These are phyloP conservation scores for Leptobrachium leishanense DNA, from an alignment of 2,113 vertebrate genomes.

Conservation along the genomic window DNA sequence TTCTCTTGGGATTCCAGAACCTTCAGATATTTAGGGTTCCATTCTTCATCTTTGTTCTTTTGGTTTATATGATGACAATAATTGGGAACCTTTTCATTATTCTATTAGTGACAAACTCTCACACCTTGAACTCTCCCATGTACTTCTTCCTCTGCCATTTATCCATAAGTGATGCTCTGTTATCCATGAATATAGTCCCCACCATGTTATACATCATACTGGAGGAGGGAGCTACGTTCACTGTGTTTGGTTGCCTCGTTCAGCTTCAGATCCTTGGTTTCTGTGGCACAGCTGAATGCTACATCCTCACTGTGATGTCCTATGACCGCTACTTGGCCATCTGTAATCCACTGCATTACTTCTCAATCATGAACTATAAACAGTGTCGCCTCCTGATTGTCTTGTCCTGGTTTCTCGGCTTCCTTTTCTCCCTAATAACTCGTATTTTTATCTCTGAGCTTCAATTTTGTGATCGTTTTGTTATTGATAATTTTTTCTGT, in stretches of 20 bases:
- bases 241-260: constrained; percentile 14
- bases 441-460: not conserved
- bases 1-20: constrained; percentile 34
- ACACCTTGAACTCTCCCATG: constrained; percentile 10
- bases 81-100: constrained; percentile 1
- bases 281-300: constrained; percentile 30
- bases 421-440: constrained; percentile 13
- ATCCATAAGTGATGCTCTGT: constrained; percentile 5
- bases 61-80: not conserved
- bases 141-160: constrained; percentile 30
- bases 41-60: not conserved
- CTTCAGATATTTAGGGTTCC: not conserved
- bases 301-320: constrained; percentile 49
- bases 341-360: constrained; percentile 47
- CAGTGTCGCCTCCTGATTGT: constrained; percentile 32
- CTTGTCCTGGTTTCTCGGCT: constrained; percentile 45
- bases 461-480: not conserved
- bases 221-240: not conserved
- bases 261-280: constrained; percentile 11
- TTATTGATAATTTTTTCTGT: constrained; percentile 7
- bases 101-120: not conserved
- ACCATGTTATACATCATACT: not conserved
- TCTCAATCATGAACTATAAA: constrained; percentile 45
- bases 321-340: constrained; percentile 49
- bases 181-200: not conserved